Evolutionary conservation across 1,140 invertebrate species (phyloP), one percentile per base, ranked within the genome.

Genomic region (Pseudomyrmex flavicornis): DNA sequence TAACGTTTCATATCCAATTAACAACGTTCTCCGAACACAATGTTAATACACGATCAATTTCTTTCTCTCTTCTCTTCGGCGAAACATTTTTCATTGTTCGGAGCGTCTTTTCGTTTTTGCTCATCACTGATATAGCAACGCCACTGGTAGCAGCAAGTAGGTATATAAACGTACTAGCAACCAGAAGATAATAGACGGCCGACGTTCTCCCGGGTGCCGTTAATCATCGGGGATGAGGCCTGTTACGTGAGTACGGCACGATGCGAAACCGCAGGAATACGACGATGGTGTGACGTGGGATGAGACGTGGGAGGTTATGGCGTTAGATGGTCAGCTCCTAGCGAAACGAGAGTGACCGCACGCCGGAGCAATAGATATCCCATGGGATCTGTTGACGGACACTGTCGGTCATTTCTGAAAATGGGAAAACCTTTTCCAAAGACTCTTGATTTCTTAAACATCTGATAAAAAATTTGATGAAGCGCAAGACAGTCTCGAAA

Each of bases 341-440:
- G 91, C 90, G 89, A 91, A 93, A 89, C 92, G 93, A 91, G 93
- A 94, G 92, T 93, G 92, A 94, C 92, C 92, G 83, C 91, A 90
- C 87, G 66, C 69, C 54, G 54, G 77, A 72, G 88, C 88, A 77
- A 87, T 89, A 69, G 77, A 66, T 50, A 88, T 88, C 87, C 87
- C 86, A 61, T 62, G 73, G 68, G 83, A 50, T 61, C 26, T 3
- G 54, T 52, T 77, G 83, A 88, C 75, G 76, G 70, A 63, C 82
- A 75, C 69, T 50, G 46, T 62, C 68, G 68, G 50, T 20, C 50
- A 22, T 26, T 17, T n/a, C 15, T 17, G 26, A 10, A 70, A 15
- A 59, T 48, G 52, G 52, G 58, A 50, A 46, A 69, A 68, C 15
- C 61, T 35, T 62, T 22, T 12, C 15, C 20, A 35, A 35, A 35